Evolutionary conservation across 2,113 vertebrate genomes (phyloP).

Genomic region (Scolopax mira): DNA sequence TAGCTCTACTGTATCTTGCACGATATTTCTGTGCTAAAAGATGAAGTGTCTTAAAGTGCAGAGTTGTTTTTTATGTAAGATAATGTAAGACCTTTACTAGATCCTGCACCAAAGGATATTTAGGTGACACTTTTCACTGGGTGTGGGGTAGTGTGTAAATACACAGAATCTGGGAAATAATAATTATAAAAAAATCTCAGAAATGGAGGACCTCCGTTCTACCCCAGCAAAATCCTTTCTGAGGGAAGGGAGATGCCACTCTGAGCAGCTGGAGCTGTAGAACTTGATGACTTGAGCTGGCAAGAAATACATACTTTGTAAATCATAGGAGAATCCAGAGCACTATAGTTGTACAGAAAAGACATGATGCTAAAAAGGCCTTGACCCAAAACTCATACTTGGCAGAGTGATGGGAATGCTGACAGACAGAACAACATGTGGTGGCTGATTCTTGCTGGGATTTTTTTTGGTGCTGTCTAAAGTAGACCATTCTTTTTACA

Average conservation of each 20-base stretch:
- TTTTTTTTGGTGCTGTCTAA: not conserved
- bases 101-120: not conserved
- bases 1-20: not conserved
- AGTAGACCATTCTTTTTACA: not conserved
- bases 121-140: not conserved
- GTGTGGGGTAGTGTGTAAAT: not conserved
- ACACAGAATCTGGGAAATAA: not conserved
- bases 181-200: not conserved
- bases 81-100: not conserved
- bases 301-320: not conserved
- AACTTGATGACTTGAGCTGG: not conserved
- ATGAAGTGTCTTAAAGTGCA: not conserved
- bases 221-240: not conserved
- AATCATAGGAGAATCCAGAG: not conserved
- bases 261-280: not conserved
- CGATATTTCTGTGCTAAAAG: not conserved
- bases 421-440: not conserved
- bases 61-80: not conserved
- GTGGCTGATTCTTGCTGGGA: not conserved
- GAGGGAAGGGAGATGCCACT: not conserved
- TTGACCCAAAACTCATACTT: not conserved
- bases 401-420: not conserved
- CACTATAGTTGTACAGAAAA: not conserved
- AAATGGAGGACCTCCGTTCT: not conserved
- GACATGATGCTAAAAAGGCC: not conserved